Percentiles rank a stretch among this genome's conserved stretches.
Evolutionary conservation across 1,140 invertebrate genomes (phyloP).

Genomic region (Capitella teleta): DNA sequence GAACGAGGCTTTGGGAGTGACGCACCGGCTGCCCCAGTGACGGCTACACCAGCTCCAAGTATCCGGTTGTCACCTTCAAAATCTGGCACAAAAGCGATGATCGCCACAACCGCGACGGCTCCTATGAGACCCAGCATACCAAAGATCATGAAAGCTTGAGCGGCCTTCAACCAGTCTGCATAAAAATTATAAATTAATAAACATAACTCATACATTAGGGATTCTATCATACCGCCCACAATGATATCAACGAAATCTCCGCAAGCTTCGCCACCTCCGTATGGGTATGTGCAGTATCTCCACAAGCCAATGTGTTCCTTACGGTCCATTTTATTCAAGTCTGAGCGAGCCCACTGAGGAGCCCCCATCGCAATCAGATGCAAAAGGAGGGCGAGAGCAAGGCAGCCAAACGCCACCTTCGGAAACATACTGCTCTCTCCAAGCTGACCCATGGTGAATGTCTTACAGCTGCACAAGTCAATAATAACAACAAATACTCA

Average conservation of each 20-base stretch:
- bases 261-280: conserved; percentile 6
- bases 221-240: not conserved
- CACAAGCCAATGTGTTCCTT: conserved; percentile 13
- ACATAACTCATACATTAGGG: not conserved
- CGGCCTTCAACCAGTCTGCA: conserved; percentile 13
- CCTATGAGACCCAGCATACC: conserved; percentile 7
- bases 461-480: no score
- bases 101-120: conserved; percentile 4
- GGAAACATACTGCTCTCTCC: not conserved
- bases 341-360: conserved; percentile 9
- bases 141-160: conserved; percentile 9
- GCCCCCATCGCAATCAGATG: conserved; percentile 10
- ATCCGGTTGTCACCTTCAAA: conserved; percentile 8
- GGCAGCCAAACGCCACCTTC: not conserved
- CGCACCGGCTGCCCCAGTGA: conserved; percentile 7
- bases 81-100: conserved; percentile 8
- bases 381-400: conserved; percentile 8
- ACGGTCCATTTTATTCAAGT: not conserved
- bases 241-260: conserved; percentile 11
- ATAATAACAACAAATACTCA: no score
- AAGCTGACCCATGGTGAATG: not conserved
- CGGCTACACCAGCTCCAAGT: conserved; percentile 1
- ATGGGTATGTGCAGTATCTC: conserved; percentile 12
- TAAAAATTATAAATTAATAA: not conserved
- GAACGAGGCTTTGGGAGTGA: not conserved